A percentile compares a stretch with the other conserved stretches of the same genome.
phyloP scores from a whole-genome alignment of 2,113 vertebrate species.

The Lampris megalopsis region DNA sequence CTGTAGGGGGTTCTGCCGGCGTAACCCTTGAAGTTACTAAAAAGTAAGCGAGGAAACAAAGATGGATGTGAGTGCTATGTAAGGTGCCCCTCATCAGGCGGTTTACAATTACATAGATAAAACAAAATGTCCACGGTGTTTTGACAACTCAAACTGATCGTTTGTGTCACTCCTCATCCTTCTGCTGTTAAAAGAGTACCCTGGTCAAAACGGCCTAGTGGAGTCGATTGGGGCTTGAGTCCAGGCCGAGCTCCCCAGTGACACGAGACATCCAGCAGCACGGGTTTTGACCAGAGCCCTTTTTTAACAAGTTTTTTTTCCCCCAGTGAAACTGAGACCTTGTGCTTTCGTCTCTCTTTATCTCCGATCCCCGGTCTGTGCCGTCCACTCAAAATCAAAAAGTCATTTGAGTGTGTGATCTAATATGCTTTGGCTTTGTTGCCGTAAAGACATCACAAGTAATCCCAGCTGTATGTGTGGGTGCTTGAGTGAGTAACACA shows the following conservation, averaged over 20 bases:
- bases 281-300: constrained; percentile 48
- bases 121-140: constrained; percentile 26
- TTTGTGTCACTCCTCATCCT: constrained; percentile 34
- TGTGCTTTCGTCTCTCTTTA: constrained; percentile 6
- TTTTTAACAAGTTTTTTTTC: constrained; percentile 52
- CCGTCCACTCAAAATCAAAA: constrained; percentile 46
- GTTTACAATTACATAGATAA: constrained; percentile 53
- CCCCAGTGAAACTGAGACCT: constrained; percentile 44
- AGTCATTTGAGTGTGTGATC: constrained; percentile 41
- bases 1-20: constrained; percentile 27
- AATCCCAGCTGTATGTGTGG: constrained; percentile 23
- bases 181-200: constrained; percentile 61
- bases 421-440: constrained; percentile 35
- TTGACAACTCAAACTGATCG: constrained; percentile 21
- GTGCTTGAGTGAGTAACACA: constrained; percentile 11
- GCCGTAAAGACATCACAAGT: constrained; percentile 24
- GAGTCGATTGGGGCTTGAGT: background rate
- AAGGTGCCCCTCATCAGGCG: constrained; percentile 40
- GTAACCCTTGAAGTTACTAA: constrained; percentile 51
- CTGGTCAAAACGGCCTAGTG: constrained; percentile 40
- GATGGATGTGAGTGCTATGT: constrained; percentile 52
- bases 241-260: background rate
- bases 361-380: constrained; percentile 55
- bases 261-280: background rate
- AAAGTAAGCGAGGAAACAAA: constrained; percentile 25